phyloP scores from a whole-genome alignment of 1,140 invertebrate genomes.

The Argopecten irradians region DNA sequence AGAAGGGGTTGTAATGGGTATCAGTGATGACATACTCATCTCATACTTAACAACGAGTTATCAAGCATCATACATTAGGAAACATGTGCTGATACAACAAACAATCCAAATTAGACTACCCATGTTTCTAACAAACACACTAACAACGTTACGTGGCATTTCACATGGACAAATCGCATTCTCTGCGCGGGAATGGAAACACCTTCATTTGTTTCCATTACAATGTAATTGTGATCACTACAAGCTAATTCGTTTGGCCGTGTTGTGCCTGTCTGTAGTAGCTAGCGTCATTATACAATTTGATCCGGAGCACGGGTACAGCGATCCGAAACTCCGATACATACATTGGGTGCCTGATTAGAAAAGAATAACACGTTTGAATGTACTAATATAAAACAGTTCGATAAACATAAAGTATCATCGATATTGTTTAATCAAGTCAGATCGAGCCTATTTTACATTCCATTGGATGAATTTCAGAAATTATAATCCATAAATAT shows the following conservation, averaged over 20 bases:
- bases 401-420: not conserved
- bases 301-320: not conserved
- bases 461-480: too few relatives aligned
- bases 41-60: not conserved
- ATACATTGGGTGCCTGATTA: not conserved
- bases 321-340: not conserved
- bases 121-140: not conserved
- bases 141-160: not conserved
- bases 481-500: too few relatives aligned
- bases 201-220: conserved; percentile 22
- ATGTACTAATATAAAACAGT: not conserved
- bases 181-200: not conserved
- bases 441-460: not conserved
- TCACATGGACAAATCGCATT: conserved; percentile 13
- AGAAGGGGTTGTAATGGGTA: too few relatives aligned
- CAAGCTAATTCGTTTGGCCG: not conserved
- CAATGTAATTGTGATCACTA: not conserved
- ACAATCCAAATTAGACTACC: conserved; percentile 10
- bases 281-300: not conserved
- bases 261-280: not conserved
- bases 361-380: not conserved
- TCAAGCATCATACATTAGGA: not conserved
- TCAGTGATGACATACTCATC: too few relatives aligned
- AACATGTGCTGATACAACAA: not conserved
- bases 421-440: not conserved